Base-by-base conservation (phyloP, 2,888 invertebrate species). In the Drosophila affinis region DNA sequence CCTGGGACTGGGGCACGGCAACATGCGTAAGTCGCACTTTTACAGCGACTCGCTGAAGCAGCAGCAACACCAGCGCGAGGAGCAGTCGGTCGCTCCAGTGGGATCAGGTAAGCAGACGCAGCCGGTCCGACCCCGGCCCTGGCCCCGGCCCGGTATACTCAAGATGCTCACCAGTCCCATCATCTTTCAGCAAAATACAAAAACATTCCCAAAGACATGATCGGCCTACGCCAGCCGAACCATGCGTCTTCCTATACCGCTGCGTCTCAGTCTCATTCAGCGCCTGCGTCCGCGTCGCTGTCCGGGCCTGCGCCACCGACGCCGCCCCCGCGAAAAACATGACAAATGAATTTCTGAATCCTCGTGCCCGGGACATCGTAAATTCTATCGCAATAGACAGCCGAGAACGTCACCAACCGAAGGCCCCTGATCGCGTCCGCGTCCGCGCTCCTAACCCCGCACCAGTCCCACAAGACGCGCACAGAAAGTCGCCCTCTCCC, bases 141-240 rank as follows among this genome's bases (percentile, higher is more conserved):
- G 29, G 29, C 29, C 29, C 29, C 29, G 29, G 7, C 29, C 85
- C 62, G 88, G 90, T 88, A 84, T 91, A 84, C 88, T 91, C 77
- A 92, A 91, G 89, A 90, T 92, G 92, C 86, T 91, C 75, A 85
- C 88, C 78, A 91, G 89, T 91, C 89, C 91, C 87, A 90, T 91
- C 72, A 91, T 91, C 89, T 91, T 91, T 90, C 91, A 92, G 92
- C 91, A 83, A 83, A 83, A 83, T 92, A 92, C 90, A 91, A 92
- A 91, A 92, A 92, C 92, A 92, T 92, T 92, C 91, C 92, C 90
- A 92, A 92, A 91, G 92, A 92, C 89, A 91, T 92, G 89, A 91
- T 76, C 81, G 76, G 72, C 62, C 65, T 71, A 74, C 73, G 89
- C 81, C 89, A 79, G 79, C 57, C 69, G 60, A 79, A 65, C 72